Evolutionary conservation across 1,140 invertebrate species (phyloP), one percentile per base, ranked within the genome.

Genomic region (Tigriopus japonicus): DNA sequence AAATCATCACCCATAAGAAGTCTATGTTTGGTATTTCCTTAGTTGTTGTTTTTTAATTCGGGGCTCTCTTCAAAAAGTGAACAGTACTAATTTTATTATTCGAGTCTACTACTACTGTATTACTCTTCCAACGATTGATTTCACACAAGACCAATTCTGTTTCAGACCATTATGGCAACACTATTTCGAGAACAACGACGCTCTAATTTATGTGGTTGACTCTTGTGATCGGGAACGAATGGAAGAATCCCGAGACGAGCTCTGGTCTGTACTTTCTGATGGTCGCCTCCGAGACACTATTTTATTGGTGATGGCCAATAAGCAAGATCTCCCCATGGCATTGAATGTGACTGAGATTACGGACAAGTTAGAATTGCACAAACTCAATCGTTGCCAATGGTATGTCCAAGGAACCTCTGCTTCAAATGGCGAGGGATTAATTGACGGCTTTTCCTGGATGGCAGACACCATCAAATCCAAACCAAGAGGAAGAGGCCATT

Each of bases 271-370:
- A 40, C 56, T 70, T 42, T 21, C 54, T 35, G 61, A 64, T 41
- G 53, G 60, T 24, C 95, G 96, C 69, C 72, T 98, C 49, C 74
- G 78, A 49, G 81, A 82, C 42, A 83, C 62, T 3, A 62, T 65
- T 6, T 53, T 70, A 12, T 55, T 70, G 28, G 60, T 70, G 15
- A 52, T 71, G 15, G 68, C 68, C 42, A 70, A 70, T 62, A 70
- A 70, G 56, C 68, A 64, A 63, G 67, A 67, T 56, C 42, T 67
- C 5, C 62, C 60, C 6, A 13, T 45, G 6, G 62, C 62, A 3
- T 21, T 60, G 23, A 58, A 59, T 2, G 49, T 62, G 17, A 52
- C 41, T 24, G 60, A 64, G 43, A 19, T 67, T 21, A 62, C 61
- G 3, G 45, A 49, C n/a, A 49, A 49, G 10, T 10, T 49, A 6